These are phyloP conservation scores for Calyptomena viridis DNA, from an alignment of 2,113 vertebrate species.

Conservation along the genomic window DNA sequence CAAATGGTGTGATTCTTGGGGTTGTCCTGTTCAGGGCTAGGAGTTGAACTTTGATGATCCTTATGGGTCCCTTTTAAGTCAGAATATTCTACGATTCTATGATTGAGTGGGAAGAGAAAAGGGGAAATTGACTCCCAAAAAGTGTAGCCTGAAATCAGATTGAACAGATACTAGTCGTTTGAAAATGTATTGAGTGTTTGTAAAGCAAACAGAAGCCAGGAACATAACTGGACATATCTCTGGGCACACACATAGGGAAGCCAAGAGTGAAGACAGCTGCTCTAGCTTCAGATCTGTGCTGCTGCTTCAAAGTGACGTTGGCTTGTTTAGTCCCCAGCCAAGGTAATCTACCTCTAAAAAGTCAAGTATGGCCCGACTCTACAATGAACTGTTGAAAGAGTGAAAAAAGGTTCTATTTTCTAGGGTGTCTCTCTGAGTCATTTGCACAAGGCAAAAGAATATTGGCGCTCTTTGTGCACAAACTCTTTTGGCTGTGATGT, in stretches of 20 bases:
- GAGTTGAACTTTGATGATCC: fast-evolving
- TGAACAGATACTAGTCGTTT: background rate
- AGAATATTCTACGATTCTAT: background rate
- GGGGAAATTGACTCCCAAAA: background rate
- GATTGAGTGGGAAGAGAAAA: background rate
- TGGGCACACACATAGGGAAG: background rate
- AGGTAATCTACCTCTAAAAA: background rate
- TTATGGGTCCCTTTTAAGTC: background rate
- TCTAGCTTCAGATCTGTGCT: background rate
- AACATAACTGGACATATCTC: fast-evolving
- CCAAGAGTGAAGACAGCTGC: background rate
- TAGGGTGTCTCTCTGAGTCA: background rate
- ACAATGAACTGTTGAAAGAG: background rate
- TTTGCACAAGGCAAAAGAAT: background rate
- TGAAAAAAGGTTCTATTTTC: background rate
- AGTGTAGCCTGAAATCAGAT: background rate
- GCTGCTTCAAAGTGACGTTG: background rate
- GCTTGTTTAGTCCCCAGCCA: background rate
- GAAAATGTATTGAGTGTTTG: background rate
- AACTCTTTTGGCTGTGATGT: background rate
- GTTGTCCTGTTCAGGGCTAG: background rate
- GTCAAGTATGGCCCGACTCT: background rate
- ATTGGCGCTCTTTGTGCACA: background rate
- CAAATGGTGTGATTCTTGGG: background rate
- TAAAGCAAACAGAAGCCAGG: background rate